Conservation (phyloP, 64 coral and sea anemone genomes). For the Actinia tenebrosa region DNA sequence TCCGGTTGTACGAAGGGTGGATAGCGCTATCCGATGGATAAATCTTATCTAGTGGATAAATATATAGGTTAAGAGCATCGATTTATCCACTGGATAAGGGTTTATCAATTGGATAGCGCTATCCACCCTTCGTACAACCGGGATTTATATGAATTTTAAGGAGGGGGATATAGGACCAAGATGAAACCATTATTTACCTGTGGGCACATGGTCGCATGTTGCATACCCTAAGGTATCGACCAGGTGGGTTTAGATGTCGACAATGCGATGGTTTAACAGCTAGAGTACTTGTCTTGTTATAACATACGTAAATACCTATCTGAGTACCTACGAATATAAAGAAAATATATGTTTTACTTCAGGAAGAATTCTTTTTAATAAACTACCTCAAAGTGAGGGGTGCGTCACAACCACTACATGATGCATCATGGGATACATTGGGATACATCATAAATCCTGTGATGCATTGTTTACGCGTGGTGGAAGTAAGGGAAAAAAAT, state of each 20-base stretch:
- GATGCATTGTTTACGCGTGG: neutral
- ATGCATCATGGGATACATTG: neutral
- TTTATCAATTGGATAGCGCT: too few species aligned
- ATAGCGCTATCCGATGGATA: too few species aligned
- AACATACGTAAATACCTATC: constrained; percentile 9
- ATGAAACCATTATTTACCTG: neutral
- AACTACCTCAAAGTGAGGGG: too few species aligned
- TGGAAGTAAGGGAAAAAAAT: too few species aligned
- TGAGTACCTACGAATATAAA: neutral
- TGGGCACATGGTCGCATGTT: neutral
- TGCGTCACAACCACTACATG: neutral
- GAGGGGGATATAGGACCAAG: too few species aligned
- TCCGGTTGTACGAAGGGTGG: too few species aligned
- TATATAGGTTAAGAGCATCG: too few species aligned
- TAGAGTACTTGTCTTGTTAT: constrained; percentile 6
- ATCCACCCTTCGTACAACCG: too few species aligned
- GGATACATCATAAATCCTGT: neutral
- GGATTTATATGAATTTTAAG: too few species aligned
- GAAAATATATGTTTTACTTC: neutral
- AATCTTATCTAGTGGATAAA: too few species aligned
- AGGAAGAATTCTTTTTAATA: neutral
- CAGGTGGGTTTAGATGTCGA: neutral
- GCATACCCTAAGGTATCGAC: neutral
- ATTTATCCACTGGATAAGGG: too few species aligned
- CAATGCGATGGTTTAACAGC: neutral